Evolutionary conservation across 2,113 vertebrate genomes (phyloP).

Genomic region (Boleophthalmus pectinirostris): DNA sequence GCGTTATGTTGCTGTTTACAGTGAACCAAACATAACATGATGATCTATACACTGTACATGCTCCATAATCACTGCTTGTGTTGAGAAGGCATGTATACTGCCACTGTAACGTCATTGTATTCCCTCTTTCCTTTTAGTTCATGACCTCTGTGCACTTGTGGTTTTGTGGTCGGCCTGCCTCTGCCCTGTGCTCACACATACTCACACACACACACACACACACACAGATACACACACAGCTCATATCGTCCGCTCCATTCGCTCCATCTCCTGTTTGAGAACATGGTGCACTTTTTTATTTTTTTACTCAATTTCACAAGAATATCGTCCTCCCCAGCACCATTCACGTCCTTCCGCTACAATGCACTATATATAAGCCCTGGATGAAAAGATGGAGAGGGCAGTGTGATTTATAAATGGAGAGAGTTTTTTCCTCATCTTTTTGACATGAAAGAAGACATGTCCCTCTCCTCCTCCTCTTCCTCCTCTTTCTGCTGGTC

Average conservation of each 20-base stretch:
- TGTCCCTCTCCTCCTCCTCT: slow-evolving; percentile 20
- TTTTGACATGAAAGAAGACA: slow-evolving; percentile 40
- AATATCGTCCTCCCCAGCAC: slow-evolving; percentile 23
- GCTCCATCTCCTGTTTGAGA: slow-evolving; percentile 40
- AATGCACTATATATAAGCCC: slow-evolving; percentile 15
- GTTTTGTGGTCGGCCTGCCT: slow-evolving; percentile 36
- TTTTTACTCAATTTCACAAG: slow-evolving; percentile 27
- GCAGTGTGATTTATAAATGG: slow-evolving; percentile 61
- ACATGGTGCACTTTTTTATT: slow-evolving; percentile 11
- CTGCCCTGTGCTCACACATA: slow-evolving; percentile 11
- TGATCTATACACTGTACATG: background rate
- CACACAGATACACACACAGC: slow-evolving; percentile 31
- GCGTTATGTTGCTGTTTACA: background rate
- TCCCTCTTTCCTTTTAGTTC: slow-evolving; percentile 15
- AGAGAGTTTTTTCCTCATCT: slow-evolving; percentile 34
- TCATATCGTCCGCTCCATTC: slow-evolving; percentile 31
- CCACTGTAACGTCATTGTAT: slow-evolving; percentile 13
- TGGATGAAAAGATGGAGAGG: slow-evolving; percentile 55
- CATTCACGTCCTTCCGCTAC: slow-evolving; percentile 24
- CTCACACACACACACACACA: slow-evolving; percentile 31
- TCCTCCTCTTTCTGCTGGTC: slow-evolving; percentile 19
- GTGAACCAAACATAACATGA: background rate
- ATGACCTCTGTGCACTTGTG: slow-evolving; percentile 45
- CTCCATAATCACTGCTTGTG: background rate
- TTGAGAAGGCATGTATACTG: background rate